Percentiles rank a stretch among this genome's conserved stretches.
These are phyloP conservation scores for Agrotis exclamationis DNA, from an alignment of 2,888 invertebrate species.

Conservation along the genomic window DNA sequence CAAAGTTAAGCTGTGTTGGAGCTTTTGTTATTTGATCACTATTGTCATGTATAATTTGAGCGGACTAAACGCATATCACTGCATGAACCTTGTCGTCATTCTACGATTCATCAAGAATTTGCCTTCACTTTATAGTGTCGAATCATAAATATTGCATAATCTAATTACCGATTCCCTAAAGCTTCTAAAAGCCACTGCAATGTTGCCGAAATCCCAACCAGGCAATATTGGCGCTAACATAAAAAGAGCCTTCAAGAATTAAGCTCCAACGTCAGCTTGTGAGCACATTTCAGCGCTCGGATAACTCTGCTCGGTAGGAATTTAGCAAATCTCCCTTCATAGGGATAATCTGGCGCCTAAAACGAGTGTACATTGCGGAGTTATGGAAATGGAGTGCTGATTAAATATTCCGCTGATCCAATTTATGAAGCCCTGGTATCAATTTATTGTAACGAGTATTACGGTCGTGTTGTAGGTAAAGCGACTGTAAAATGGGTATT, in stretches of 20 bases:
- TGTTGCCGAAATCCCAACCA: conserved; percentile 16
- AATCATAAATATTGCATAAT: background rate
- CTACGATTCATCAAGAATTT: background rate
- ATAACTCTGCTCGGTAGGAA: conserved; percentile 49
- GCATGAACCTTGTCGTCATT: too few species aligned
- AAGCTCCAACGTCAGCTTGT: conserved; percentile 48
- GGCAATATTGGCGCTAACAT: conserved; percentile 41
- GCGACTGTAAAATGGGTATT: background rate
- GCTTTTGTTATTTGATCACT: too few species aligned
- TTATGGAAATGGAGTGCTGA: conserved; percentile 37
- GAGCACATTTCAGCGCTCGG: conserved; percentile 55
- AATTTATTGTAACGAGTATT: background rate
- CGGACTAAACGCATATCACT: too few species aligned
- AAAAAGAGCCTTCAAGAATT: conserved; percentile 53
- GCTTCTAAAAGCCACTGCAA: conserved; percentile 18
- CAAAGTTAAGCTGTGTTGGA: too few species aligned
- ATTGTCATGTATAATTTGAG: too few species aligned
- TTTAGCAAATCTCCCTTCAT: conserved; percentile 59
- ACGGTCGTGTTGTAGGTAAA: background rate
- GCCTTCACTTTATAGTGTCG: background rate
- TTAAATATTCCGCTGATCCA: background rate
- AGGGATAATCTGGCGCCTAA: conserved; percentile 58
- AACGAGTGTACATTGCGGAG: conserved; percentile 27
- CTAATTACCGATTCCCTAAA: conserved; percentile 25
- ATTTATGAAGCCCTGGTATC: background rate